Percentiles rank a stretch among this genome's conserved stretches.
Conservation (phyloP, 2,113 vertebrate genomes). For the Labeo rohita region DNA sequence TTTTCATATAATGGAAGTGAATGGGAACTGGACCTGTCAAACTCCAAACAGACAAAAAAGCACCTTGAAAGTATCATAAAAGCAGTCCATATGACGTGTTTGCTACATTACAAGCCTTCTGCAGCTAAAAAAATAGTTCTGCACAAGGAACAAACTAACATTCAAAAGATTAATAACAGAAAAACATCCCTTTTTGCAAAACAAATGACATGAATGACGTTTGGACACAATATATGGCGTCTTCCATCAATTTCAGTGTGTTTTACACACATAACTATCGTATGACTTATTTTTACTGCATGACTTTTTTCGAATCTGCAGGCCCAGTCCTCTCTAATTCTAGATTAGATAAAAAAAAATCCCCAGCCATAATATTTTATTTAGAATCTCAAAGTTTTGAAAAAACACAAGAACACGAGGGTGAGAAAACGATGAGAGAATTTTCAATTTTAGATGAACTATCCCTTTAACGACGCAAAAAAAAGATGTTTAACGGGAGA, state of each 20-base stretch:
- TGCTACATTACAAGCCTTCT: not conserved
- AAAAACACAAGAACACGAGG: no score
- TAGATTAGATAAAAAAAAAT: not conserved
- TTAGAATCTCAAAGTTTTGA: not conserved
- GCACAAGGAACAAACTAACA: not conserved
- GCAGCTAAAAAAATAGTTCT: not conserved
- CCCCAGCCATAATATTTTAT: not conserved
- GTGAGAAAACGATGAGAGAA: not conserved
- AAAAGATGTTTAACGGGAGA: constrained; percentile 11
- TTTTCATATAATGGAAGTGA: not conserved
- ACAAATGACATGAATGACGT: not conserved
- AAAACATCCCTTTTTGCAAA: not conserved
- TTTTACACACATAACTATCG: not conserved
- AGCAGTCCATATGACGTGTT: not conserved
- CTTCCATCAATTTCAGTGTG: not conserved
- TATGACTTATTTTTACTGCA: not conserved
- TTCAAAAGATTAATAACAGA: not conserved
- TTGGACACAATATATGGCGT: not conserved
- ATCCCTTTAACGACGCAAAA: not conserved
- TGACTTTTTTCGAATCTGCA: not conserved
- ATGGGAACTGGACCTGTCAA: not conserved
- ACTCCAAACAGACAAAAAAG: not conserved
- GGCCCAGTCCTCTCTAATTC: not conserved
- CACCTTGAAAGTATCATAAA: not conserved
- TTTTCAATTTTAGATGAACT: not conserved